Evolutionary conservation across 2,888 invertebrate species (phyloP).

Genomic region (Lasioglossum villosulum): DNA sequence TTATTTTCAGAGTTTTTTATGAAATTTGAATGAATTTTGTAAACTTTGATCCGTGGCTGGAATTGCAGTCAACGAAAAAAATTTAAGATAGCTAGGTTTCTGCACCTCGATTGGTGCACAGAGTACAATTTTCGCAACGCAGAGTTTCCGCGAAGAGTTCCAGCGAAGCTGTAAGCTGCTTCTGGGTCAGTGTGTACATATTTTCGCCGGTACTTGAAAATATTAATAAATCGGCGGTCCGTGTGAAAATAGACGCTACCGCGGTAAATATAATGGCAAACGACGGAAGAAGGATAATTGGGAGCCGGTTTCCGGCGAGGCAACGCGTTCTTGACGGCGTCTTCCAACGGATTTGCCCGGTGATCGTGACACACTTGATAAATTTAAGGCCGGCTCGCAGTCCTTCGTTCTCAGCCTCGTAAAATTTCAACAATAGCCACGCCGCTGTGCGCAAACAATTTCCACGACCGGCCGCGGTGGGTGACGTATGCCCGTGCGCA

Average conservation of each 20-base stretch:
- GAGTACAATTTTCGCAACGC: not conserved
- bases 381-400: slow-evolving; percentile 40
- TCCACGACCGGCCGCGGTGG: slow-evolving; percentile 15
- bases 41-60: too few species aligned
- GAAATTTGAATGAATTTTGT: too few species aligned
- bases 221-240: not conserved
- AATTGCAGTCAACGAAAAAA: too few species aligned
- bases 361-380: slow-evolving; percentile 49
- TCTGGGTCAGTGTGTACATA: not conserved
- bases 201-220: not conserved
- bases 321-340: not conserved
- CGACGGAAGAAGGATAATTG: not conserved
- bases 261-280: not conserved
- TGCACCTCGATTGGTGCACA: too few species aligned
- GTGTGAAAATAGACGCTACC: not conserved
- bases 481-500: slow-evolving; percentile 46
- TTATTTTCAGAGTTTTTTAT: too few species aligned
- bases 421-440: slow-evolving; percentile 41
- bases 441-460: slow-evolving; percentile 33
- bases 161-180: not conserved
- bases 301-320: not conserved
- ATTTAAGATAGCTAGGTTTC: too few species aligned
- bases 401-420: slow-evolving; percentile 44
- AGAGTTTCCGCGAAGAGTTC: not conserved
- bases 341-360: slow-evolving; percentile 16